These are phyloP conservation scores for Aspidiotus rigidus DNA, from an alignment of 2,888 invertebrate species.

Conservation along the genomic window DNA sequence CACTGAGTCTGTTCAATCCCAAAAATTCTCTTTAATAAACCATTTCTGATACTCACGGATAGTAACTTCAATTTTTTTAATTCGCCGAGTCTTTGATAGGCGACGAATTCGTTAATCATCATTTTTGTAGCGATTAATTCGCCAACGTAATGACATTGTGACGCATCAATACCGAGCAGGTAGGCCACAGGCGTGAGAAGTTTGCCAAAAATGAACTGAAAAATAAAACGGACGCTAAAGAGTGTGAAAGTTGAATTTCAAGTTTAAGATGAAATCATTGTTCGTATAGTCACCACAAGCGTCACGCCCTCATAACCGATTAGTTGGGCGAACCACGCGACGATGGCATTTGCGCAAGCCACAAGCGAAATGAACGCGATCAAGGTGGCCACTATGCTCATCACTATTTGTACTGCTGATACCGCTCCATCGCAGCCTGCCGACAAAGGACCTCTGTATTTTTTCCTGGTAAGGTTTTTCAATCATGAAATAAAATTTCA, in stretches of 20 bases:
- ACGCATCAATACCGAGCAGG: conserved; percentile 60
- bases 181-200: conserved; percentile 83
- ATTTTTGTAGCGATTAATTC: conserved; percentile 81
- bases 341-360: conserved; percentile 68
- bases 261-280: background rate
- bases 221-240: conserved; percentile 2
- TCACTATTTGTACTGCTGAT: conserved; percentile 66
- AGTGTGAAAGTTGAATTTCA: too few relatives aligned
- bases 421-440: conserved; percentile 85
- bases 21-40: background rate
- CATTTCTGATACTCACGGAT: conserved; percentile 47
- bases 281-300: conserved; percentile 45
- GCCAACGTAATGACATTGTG: conserved; percentile 66
- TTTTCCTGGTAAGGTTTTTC: conserved; percentile 55
- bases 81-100: conserved; percentile 65
- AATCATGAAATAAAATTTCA: background rate
- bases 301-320: conserved; percentile 55
- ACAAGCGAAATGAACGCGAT: conserved; percentile 85
- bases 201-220: conserved; percentile 69
- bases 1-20: too few relatives aligned
- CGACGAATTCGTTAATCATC: conserved; percentile 85
- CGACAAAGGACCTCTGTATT: conserved; percentile 62
- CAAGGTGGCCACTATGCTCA: conserved; percentile 82
- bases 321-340: conserved; percentile 70
- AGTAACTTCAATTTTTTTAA: conserved; percentile 49